Evolutionary conservation across 2,113 vertebrate genomes (phyloP), one percentile per base, ranked within the genome.

Genomic region (Pica pica): DNA sequence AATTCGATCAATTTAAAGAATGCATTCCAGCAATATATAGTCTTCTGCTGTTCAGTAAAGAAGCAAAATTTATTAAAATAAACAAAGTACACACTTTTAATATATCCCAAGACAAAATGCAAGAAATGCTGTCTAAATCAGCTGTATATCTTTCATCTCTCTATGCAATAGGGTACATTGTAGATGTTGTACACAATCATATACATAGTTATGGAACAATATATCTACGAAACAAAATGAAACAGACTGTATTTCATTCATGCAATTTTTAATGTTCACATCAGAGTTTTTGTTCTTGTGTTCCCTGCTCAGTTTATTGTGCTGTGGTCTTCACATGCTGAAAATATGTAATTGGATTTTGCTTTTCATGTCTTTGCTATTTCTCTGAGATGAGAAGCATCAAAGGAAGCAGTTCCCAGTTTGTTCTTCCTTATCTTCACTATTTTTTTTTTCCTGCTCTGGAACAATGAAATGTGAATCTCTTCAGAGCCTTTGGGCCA

Each of bases 331-430:
- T 88, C 84, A 70, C 60, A 60, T 52, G 33, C 21, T 74, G 80
- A 68, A 89, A 41, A 74, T 60, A 52, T 24, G 41, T 88, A 92
- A 96, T 75, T 86, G 68, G 60, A 92, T 94, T 91, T 92, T 83
- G 2, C 55, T 86, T 95, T 95, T 93, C 87, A 75, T 68, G 47
- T 80, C 63, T 94, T 74, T 4, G 6, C 17, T 88, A 35, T 64
- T 92, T 90, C 42, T 90, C 42, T 67, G 71, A 81, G 55, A 56
- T 49, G 68, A 83, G 67, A 86, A 83, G 27, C 75, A 95, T 93
- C 78, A 93, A 94, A 96, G 42, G 49, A 52, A 77, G 39, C 18
- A 85, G 30, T 85, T 87, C 33, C 44, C 56, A 46, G 31, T 67
- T 79, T 85, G n/a, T 23, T 52, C 61, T 84, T 89, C 49, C 53